Evolutionary conservation across 2,797 vertebrate species (phyloP).

Genomic region (Melanotaenia trifasciata): DNA sequence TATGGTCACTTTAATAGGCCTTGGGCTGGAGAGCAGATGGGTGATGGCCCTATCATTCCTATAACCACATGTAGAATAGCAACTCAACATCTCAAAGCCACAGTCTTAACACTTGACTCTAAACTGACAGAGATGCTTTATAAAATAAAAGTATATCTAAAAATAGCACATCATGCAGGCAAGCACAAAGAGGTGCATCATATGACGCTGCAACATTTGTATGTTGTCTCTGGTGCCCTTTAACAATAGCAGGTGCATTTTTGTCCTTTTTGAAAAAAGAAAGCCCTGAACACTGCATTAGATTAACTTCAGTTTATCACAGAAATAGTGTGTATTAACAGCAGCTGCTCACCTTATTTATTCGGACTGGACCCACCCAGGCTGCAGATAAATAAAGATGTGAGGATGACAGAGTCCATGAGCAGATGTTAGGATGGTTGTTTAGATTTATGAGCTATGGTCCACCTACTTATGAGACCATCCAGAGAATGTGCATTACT

Average conservation of each 20-base stretch:
- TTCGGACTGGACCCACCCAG: neutral
- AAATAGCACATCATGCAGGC: neutral
- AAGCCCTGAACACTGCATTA: neutral
- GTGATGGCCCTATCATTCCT: constrained; percentile 44
- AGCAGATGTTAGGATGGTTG: neutral
- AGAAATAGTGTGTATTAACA: neutral
- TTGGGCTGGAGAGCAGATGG: constrained; percentile 37
- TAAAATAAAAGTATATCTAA: neutral
- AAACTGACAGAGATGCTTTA: neutral
- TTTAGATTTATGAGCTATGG: constrained; percentile 21
- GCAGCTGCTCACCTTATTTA: neutral
- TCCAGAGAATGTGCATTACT: neutral
- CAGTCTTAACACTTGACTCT: neutral
- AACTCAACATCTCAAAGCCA: neutral
- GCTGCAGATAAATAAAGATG: constrained; percentile 10
- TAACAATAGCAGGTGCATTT: neutral
- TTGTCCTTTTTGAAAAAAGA: constrained; percentile 1
- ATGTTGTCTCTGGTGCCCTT: constrained; percentile 14
- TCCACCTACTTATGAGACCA: constrained; percentile 4
- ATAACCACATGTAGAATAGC: constrained; percentile 23
- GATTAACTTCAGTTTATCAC: neutral
- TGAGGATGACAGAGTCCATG: constrained; percentile 1
- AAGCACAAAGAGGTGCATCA: neutral
- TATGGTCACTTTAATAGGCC: constrained; percentile 67
- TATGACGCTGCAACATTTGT: constrained; percentile 13